Conservation (phyloP, 2,888 invertebrate species). For the Troides helena region DNA sequence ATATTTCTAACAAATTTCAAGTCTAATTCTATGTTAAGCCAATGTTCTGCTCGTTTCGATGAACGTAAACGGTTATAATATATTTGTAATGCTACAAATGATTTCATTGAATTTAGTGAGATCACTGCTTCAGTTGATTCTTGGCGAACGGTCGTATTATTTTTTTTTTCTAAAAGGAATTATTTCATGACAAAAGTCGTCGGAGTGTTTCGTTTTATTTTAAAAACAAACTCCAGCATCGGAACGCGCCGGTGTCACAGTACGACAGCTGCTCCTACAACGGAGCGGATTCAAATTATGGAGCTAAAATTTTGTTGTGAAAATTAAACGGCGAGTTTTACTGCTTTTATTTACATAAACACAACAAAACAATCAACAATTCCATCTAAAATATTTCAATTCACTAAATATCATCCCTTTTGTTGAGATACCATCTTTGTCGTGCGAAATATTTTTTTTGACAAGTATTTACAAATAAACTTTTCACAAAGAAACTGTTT, state of each 20-base stretch:
- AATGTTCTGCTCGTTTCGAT: neutral
- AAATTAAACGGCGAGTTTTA: conserved; percentile 34
- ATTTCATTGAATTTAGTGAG: neutral
- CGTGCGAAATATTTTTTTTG: too few species aligned
- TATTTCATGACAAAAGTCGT: conserved; percentile 26
- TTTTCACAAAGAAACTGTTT: too few species aligned
- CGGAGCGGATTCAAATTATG: conserved; percentile 53
- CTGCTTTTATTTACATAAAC: conserved; percentile 20
- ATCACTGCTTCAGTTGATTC: conserved; percentile 28
- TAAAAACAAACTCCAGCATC: conserved; percentile 44
- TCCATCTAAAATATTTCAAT: too few species aligned
- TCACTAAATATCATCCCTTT: too few species aligned
- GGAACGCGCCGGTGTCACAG: conserved; percentile 38
- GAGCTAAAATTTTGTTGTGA: conserved; percentile 48
- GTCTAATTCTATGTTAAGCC: neutral
- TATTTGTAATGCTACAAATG: neutral
- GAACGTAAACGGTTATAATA: neutral
- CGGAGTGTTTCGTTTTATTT: conserved; percentile 40
- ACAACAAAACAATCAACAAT: conserved; percentile 9
- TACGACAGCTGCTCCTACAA: conserved; percentile 54
- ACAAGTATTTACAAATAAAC: too few species aligned
- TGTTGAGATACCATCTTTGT: too few species aligned
- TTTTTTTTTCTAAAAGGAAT: conserved; percentile 18
- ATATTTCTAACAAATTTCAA: too few species aligned
- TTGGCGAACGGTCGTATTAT: conserved; percentile 18